Evolutionary conservation across 2,113 vertebrate species (phyloP), one percentile per base, ranked within the genome.

Genomic region (Raphicerus campestris): DNA sequence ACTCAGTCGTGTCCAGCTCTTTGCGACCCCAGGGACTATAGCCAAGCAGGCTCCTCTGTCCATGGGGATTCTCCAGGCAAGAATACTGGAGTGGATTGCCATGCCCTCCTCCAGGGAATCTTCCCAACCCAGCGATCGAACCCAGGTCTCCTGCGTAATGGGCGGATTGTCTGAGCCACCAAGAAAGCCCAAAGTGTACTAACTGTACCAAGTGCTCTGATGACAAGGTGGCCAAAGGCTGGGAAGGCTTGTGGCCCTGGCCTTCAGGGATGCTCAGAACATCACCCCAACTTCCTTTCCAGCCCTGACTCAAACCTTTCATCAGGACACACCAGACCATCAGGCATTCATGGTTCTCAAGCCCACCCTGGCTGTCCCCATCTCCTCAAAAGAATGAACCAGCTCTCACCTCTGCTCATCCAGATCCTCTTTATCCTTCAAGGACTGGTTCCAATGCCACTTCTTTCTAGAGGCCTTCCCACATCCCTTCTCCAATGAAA

Each of bases 301-400:
- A 13, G 51, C 53, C 47, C 55, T 39, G 56, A 15, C 51, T 49
- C 55, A 0, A 4, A 13, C 19, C 39, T 78, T 45, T 61, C 55
- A 53, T 84, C 39, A 42, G 66, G 30, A 75, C 47, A n/a, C 10
- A 28, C 26, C 26, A 35, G 73, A 32, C 51, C 49, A 28, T 15
- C 5, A 39, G 85, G 32, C 28, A 11, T 24, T 28, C 3, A 4
- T 2, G 26, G 66, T 32, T 16, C 56, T 19, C 49, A 78, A 10
- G 55, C 20, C 42, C 56, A 63, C n/a, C n/a, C 35, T 28, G n/a
- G 39, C 24, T 5, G 5, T 4, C 22, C 28, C 77, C 8, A 6
- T 28, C 20, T 53, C 15, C 17, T 60, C 6, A 0, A 2, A 17
- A 51, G 42, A 75, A 35, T 0, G 14, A 30, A 32, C 47, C 32